Percentiles rank a stretch among this genome's conserved stretches.
Conservation (phyloP, 2,797 vertebrate species). For the Melopsittacus undulatus region DNA sequence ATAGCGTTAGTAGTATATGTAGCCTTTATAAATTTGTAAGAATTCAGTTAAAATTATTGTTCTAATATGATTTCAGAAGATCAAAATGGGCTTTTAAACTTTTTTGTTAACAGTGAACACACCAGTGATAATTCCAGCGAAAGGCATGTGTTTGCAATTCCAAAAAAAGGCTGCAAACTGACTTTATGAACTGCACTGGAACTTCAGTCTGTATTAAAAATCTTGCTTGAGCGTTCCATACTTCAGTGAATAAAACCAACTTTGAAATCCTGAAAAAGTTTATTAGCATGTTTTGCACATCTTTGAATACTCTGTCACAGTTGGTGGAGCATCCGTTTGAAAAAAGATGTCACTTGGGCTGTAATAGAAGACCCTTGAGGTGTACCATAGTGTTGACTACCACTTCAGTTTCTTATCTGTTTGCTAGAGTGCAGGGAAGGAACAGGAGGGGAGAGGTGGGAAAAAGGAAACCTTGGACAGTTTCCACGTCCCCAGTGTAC, state of each 20-base stretch:
- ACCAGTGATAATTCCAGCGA: neutral
- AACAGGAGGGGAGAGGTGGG: neutral
- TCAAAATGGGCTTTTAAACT: neutral
- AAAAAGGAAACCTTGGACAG: constrained; percentile 51
- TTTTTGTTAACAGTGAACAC: neutral
- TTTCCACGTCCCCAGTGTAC: constrained; percentile 64
- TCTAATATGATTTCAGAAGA: neutral
- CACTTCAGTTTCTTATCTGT: constrained; percentile 30
- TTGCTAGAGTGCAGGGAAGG: neutral
- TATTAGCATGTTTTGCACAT: neutral
- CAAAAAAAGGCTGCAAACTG: neutral
- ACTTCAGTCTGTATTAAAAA: neutral
- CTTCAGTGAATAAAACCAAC: neutral
- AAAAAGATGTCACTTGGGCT: neutral
- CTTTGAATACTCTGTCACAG: neutral
- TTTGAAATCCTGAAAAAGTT: neutral
- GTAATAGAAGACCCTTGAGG: neutral
- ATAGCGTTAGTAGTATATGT: neutral
- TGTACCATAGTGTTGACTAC: neutral
- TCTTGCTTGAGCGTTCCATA: neutral
- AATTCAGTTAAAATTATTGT: neutral
- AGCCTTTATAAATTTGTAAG: neutral
- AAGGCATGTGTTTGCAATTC: neutral
- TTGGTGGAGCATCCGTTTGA: neutral
- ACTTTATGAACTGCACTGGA: neutral